Evolutionary conservation across 2,113 vertebrate species (phyloP).

Genomic region (Ciconia boyciana): DNA sequence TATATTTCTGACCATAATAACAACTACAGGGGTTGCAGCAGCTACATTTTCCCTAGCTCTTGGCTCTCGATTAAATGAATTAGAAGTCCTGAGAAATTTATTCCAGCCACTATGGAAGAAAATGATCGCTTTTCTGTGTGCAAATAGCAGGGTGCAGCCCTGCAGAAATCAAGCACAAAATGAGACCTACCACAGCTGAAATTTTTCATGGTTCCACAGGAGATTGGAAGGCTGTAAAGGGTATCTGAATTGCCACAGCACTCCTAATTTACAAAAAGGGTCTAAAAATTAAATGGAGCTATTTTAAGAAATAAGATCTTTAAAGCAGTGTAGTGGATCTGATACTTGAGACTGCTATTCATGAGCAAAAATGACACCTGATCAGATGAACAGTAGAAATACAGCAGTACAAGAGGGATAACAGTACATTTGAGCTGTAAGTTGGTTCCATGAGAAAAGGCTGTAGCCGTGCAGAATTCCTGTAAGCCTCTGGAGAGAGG

Average conservation of each 20-base stretch:
- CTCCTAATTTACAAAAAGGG: background rate
- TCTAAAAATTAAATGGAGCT: background rate
- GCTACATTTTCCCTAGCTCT: background rate
- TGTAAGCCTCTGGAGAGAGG: background rate
- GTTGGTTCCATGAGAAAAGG: background rate
- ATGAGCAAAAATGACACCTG: background rate
- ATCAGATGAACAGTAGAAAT: background rate
- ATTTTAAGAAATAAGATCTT: background rate
- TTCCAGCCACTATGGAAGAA: background rate
- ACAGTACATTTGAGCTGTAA: background rate
- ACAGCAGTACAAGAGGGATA: background rate
- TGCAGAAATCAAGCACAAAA: background rate
- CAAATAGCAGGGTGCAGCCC: background rate
- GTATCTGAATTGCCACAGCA: background rate
- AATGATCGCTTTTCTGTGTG: background rate
- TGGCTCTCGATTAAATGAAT: background rate
- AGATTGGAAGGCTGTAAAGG: background rate
- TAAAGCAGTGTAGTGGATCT: background rate
- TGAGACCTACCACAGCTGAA: background rate
- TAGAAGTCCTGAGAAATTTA: background rate
- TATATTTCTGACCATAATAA: background rate
- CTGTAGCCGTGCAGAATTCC: background rate
- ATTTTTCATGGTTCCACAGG: background rate
- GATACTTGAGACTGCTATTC: background rate
- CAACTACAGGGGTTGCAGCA: background rate